A percentile compares a stretch with the other conserved stretches of the same genome.
Conservation (phyloP, 1,140 invertebrate genomes). For the Vanessa atalanta region DNA sequence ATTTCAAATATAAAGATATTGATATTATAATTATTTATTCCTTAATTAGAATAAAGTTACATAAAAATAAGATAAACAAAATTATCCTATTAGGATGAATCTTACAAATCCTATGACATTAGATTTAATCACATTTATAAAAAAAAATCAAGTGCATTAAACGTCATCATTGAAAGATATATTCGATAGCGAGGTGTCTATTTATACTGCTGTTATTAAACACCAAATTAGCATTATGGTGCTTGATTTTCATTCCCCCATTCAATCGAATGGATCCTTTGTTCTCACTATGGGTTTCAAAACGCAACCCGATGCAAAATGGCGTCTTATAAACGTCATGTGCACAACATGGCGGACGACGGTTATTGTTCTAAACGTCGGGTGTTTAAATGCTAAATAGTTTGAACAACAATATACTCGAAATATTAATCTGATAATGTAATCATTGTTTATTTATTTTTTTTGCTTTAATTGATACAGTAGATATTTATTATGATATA, state of each 20-base stretch:
- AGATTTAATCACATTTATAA: too few species aligned
- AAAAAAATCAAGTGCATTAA: not conserved
- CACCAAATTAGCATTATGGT: slow-evolving; percentile 53
- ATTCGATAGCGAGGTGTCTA: slow-evolving; percentile 6
- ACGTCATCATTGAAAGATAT: not conserved
- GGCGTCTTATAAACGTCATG: slow-evolving; percentile 64
- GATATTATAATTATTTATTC: too few species aligned
- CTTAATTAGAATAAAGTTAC: too few species aligned
- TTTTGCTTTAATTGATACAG: too few species aligned
- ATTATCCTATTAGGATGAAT: too few species aligned
- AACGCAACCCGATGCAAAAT: slow-evolving; percentile 66
- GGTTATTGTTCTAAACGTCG: slow-evolving; percentile 55
- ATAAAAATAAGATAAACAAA: too few species aligned
- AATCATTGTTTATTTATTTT: too few species aligned
- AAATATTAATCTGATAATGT: too few species aligned
- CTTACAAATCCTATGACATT: too few species aligned
- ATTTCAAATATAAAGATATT: too few species aligned
- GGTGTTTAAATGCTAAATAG: not conserved
- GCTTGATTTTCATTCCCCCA: slow-evolving; percentile 53
- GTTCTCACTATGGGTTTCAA: slow-evolving; percentile 51
- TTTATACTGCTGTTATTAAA: slow-evolving; percentile 27
- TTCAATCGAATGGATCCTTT: slow-evolving; percentile 63
- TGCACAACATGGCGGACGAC: slow-evolving; percentile 59
- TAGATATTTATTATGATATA: too few species aligned
- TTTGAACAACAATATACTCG: too few species aligned